These are phyloP conservation scores for Heliconius hortense DNA, from an alignment of 2,888 invertebrate genomes.

Conservation along the genomic window DNA sequence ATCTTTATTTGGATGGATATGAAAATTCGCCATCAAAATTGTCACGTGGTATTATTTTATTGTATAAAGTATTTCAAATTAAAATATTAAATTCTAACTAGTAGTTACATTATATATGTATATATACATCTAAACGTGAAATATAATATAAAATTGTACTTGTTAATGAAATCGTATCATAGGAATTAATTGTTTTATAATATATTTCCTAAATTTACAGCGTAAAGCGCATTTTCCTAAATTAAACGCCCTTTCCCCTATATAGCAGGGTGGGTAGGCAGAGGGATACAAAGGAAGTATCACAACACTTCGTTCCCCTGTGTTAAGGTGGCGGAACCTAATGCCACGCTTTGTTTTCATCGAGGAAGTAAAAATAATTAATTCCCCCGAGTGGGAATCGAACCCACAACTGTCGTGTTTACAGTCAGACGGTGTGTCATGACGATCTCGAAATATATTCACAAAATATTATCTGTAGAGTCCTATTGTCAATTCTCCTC, in stretches of 20 bases:
- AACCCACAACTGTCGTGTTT: not conserved
- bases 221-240: too few species aligned
- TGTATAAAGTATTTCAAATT: not conserved
- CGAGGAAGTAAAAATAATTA: not conserved
- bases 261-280: too few species aligned
- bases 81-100: not conserved
- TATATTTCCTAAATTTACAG: too few species aligned
- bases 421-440: not conserved
- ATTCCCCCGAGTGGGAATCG: too few species aligned
- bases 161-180: not conserved
- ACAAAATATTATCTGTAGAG: not conserved
- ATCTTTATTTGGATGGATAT: constrained; percentile 12
- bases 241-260: too few species aligned
- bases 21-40: not conserved
- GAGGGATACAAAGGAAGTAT: too few species aligned
- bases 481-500: not conserved
- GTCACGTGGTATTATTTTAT: not conserved
- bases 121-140: not conserved
- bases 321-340: not conserved
- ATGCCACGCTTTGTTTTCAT: not conserved
- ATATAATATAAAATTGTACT: constrained; percentile 9
- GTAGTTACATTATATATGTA: not conserved
- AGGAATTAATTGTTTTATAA: too few species aligned
- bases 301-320: not conserved
- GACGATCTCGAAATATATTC: not conserved